Evolutionary conservation across 2,113 vertebrate genomes (phyloP).

Genomic region (Oxyura jamaicensis): DNA sequence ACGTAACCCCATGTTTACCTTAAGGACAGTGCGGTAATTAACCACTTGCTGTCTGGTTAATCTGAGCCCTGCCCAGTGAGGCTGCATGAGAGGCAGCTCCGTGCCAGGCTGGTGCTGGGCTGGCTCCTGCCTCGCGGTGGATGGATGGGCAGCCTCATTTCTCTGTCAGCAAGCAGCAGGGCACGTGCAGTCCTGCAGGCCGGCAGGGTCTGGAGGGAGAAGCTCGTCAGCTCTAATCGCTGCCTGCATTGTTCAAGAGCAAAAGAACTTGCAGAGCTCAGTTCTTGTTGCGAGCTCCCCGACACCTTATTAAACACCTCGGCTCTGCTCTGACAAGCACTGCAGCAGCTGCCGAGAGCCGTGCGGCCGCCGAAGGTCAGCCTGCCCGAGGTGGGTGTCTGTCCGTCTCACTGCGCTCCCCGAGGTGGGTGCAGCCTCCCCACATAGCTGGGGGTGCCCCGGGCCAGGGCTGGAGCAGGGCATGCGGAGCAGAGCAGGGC

Average conservation of each 20-base stretch:
- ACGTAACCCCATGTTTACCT: slow-evolving; percentile 52
- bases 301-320: not conserved
- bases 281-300: not conserved
- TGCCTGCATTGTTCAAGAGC: not conserved
- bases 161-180: not conserved
- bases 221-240: not conserved
- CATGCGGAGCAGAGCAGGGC: too few species aligned
- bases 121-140: not conserved
- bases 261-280: not conserved
- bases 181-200: too few species aligned
- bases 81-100: not conserved
- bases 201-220: not conserved
- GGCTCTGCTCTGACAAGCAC: not conserved
- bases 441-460: too few species aligned
- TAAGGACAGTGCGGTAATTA: slow-evolving; percentile 39
- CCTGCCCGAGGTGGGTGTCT: not conserved
- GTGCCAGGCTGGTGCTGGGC: not conserved
- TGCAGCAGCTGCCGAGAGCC: not conserved
- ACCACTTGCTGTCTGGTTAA: slow-evolving; percentile 45
- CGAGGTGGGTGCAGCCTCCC: too few species aligned
- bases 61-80: not conserved
- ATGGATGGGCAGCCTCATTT: not conserved
- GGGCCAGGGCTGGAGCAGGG: not conserved
- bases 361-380: not conserved
- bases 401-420: not conserved